Percentiles rank a stretch among this genome's conserved stretches.
These are phyloP conservation scores for Pycnomerus fuliginosus DNA, from an alignment of 2,888 invertebrate species.

Conservation along the genomic window DNA sequence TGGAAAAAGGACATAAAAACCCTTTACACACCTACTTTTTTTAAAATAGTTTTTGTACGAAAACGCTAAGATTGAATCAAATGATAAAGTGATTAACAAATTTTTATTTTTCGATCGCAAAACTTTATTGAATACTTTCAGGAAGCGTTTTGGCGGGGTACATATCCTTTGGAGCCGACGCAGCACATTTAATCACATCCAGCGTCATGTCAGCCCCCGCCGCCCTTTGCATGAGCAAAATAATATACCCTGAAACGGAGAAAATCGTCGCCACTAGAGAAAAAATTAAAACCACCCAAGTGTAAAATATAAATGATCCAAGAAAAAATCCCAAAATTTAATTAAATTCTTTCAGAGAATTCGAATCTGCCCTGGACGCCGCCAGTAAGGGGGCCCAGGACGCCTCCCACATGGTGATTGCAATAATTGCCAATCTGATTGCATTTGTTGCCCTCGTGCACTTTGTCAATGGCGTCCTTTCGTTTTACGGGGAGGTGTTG, in stretches of 20 bases:
- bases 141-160: conserved; percentile 91
- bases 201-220: conserved; percentile 97
- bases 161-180: conserved; percentile 83
- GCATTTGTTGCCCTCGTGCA: conserved; percentile 88
- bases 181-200: conserved; percentile 87
- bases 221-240: conserved; percentile 84
- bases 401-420: conserved; percentile 77
- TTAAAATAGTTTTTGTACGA: conserved; percentile 1
- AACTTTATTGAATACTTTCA: no score
- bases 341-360: conserved; percentile 61
- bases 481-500: conserved; percentile 78
- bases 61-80: background rate
- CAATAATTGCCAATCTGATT: conserved; percentile 88
- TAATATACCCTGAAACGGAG: conserved; percentile 90
- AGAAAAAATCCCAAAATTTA: background rate
- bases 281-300: conserved; percentile 59
- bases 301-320: background rate
- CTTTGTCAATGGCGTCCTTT: conserved; percentile 77
- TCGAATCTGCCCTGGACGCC: conserved; percentile 85
- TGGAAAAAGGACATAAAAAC: background rate
- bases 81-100: no score
- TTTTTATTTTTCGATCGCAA: no score
- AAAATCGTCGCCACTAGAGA: conserved; percentile 73
- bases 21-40: conserved; percentile 1
- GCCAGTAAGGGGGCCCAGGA: conserved; percentile 85